Evolutionary conservation across 2,113 vertebrate genomes (phyloP).

Genomic region (Sisor rabdophorus): DNA sequence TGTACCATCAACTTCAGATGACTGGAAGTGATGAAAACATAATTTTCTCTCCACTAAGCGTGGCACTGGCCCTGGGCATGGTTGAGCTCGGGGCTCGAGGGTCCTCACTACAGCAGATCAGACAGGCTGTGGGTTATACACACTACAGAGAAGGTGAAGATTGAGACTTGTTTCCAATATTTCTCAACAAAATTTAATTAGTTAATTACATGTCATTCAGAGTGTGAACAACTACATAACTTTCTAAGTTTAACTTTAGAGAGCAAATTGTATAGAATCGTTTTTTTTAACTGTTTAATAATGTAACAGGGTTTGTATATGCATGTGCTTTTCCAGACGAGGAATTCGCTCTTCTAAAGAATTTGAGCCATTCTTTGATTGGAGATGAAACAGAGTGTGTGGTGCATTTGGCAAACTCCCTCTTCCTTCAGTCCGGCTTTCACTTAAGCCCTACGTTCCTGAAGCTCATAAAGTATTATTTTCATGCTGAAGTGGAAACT

Average conservation of each 20-base stretch:
- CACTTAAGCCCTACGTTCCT: constrained; percentile 86
- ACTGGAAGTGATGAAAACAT: constrained; percentile 87
- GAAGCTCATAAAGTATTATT: constrained; percentile 86
- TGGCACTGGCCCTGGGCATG: constrained; percentile 86
- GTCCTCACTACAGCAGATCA: constrained; percentile 84
- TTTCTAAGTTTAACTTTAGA: neutral
- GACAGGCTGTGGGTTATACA: constrained; percentile 83
- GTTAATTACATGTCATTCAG: neutral
- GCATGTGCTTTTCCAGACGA: constrained; percentile 68
- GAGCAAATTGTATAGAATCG: neutral
- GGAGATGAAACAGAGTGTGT: constrained; percentile 78
- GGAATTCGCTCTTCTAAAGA: constrained; percentile 84
- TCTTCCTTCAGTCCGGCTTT: constrained; percentile 88
- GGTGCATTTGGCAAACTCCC: constrained; percentile 84
- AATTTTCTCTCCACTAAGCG: constrained; percentile 88
- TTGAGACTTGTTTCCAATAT: neutral
- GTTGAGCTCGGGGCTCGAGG: constrained; percentile 89
- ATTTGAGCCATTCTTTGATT: constrained; percentile 75
- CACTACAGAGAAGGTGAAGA: constrained; percentile 76
- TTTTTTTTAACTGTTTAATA: neutral
- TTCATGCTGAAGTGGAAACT: constrained; percentile 81
- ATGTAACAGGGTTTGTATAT: neutral
- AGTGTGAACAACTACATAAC: neutral
- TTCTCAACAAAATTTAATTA: neutral
- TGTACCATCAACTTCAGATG: constrained; percentile 87